Base-by-base conservation (phyloP, 2,888 invertebrate genomes). In the Drosophila lacicola region DNA sequence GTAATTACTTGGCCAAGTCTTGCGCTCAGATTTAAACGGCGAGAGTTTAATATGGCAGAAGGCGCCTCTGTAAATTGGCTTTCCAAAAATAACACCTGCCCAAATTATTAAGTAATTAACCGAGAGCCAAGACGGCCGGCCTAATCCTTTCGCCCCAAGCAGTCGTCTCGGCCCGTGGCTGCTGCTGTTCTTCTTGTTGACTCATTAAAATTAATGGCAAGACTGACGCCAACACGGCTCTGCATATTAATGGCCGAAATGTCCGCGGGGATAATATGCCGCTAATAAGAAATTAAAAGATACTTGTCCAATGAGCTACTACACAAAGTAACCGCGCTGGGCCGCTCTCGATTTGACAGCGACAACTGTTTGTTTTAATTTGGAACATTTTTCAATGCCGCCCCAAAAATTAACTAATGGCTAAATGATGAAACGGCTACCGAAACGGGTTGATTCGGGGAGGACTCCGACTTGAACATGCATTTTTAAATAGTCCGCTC, bases 221-320 rank as follows among this genome's bases (percentile, higher is more conserved):
- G 60, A 66, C 62, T 58, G 62, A 72, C 62, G 74, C 73, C 80
- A 71, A 55, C 67, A 62, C 61, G 53, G 62, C 44, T 67, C 67
- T 81, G 84, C 89, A 85, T 85, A 88, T 89, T 85, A 88, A 89
- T 89, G 82, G 74, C 64, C 80, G 64, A 13, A 79, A 56, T 74
- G 82, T 85, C 86, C 89, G 78, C 72, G 57, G 89, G 86, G 88
- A 85, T 86, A 85, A 86, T 84, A 84, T 77, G 65, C 86, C 88
- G 85, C 89, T 89, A 86, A 86, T 89, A 86, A 89, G 86, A 82
- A 78, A 88, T 86, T 86, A 88, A 85, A 85, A 80, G 88, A 89
- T 71, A 81, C 89, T 86, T 89, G 75, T 70, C 61, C 78, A 57
- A 73, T 49, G 53, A 65, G 37, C 68, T 36, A 29, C 33, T 14